Evolutionary conservation across 2,113 vertebrate genomes (phyloP).

Genomic region (Apteryx owenii): DNA sequence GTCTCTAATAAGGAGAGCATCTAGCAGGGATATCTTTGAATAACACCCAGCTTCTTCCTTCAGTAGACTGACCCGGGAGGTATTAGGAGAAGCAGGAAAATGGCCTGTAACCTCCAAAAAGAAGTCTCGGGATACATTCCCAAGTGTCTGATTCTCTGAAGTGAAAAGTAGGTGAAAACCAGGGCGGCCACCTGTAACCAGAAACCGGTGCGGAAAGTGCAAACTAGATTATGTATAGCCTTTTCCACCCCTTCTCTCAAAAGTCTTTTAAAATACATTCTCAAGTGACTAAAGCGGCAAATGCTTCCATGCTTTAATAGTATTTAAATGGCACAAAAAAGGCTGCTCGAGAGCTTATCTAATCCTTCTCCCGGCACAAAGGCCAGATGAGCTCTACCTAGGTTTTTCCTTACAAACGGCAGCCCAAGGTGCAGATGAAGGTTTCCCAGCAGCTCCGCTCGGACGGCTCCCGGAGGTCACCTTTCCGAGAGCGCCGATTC

Average conservation of each 20-base stretch:
- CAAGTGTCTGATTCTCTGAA: neutral
- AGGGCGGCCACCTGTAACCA: neutral
- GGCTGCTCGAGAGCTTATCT: neutral
- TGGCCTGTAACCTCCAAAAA: neutral
- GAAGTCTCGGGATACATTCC: neutral
- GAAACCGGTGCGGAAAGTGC: neutral
- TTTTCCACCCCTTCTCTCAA: neutral
- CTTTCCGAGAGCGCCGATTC: too few relatives aligned
- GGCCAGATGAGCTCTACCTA: neutral
- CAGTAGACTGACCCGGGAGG: neutral
- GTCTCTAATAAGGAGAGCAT: neutral
- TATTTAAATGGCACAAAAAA: neutral
- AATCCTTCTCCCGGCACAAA: neutral
- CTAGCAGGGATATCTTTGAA: neutral
- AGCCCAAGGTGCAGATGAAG: neutral
- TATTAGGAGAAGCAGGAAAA: neutral
- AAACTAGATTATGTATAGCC: neutral
- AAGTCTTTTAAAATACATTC: neutral
- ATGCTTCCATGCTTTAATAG: neutral
- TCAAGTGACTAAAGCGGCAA: neutral
- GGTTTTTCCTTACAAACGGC: neutral
- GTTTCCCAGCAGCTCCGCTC: neutral
- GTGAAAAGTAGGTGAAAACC: neutral
- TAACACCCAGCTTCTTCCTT: neutral
- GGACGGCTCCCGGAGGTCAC: too few relatives aligned